A percentile compares a stretch with the other conserved stretches of the same genome.
Evolutionary conservation across 2,113 vertebrate species (phyloP).

Genomic region (Capra hircus): DNA sequence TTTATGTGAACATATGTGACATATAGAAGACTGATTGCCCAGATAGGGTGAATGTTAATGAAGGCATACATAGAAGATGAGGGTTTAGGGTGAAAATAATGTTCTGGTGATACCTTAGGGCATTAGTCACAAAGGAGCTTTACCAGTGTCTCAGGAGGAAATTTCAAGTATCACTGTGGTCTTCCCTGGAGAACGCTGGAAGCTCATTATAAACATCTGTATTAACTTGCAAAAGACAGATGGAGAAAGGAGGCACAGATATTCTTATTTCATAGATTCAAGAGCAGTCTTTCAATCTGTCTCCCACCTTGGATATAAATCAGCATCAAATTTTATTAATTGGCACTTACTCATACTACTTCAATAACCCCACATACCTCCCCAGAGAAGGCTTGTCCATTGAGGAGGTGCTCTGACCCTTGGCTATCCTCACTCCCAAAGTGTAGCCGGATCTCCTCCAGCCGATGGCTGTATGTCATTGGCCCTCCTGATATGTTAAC

Average conservation of each 20-base stretch:
- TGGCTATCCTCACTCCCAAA: conserved; percentile 97
- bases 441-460: conserved; percentile 97
- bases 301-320: not conserved
- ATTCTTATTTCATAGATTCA: not conserved
- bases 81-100: not conserved
- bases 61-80: not conserved
- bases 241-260: not conserved
- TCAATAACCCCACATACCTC: conserved; percentile 84
- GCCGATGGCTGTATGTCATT: conserved; percentile 96
- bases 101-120: not conserved
- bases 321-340: not conserved
- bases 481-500: conserved; percentile 98
- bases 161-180: not conserved
- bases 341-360: not conserved
- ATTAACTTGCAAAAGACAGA: not conserved
- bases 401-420: conserved; percentile 97
- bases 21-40: not conserved
- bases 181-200: not conserved
- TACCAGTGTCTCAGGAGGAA: not conserved
- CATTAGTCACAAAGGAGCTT: not conserved
- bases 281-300: not conserved
- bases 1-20: not conserved
- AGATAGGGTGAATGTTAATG: not conserved
- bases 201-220: not conserved
- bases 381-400: conserved; percentile 97